Evolutionary conservation across 2,888 invertebrate genomes (phyloP), one percentile per base, ranked within the genome.

Genomic region (Eucera pruinosa): DNA sequence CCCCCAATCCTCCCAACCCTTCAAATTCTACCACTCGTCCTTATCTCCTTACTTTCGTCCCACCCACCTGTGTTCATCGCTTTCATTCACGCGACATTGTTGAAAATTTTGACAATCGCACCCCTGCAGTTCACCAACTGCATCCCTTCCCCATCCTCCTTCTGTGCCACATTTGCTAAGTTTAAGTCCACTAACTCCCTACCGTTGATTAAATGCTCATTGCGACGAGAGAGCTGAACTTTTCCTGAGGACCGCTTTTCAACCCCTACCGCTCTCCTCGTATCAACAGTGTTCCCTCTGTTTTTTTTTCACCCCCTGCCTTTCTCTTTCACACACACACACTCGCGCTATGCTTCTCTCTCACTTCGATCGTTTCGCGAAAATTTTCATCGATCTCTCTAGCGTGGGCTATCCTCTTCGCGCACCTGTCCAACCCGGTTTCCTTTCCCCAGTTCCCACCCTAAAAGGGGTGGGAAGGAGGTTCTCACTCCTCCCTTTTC

Each of bases 131-230:
- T 57, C 43, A 18, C 45, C 45, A 45, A 45, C 18, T 6, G 43
- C 43, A n/a, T n/a, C 18, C 15, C 57, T 1, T 30, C 50, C n/a
- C n/a, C 27, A 15, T 11, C 15, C 11, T 20, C 7, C 61, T 67
- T 52, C 47, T 57, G 76, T 84, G 18, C n/a, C 52, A 39, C 15
- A 18, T 45, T 52, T 41, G 52, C 39, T 71, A 76, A 70, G 57
- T 57, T 82, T 87, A 86, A 87, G 86, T 87, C 80, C 73, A 43
- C 76, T 58, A 76, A 78, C 87, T 80, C 78, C 85, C 89, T 89
- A 90, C 86, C 88, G 87, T 90, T 91, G 90, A 91, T 91, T 90
- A 91, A 90, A 91, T 90, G 90, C 90, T 91, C 90, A 87, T 88
- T 30, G 89, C 89, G 88, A 62, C 61, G 84, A 86, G 87, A 87